Evolutionary conservation across 2,113 vertebrate species (phyloP).

Genomic region (Oreochromis spilurus): DNA sequence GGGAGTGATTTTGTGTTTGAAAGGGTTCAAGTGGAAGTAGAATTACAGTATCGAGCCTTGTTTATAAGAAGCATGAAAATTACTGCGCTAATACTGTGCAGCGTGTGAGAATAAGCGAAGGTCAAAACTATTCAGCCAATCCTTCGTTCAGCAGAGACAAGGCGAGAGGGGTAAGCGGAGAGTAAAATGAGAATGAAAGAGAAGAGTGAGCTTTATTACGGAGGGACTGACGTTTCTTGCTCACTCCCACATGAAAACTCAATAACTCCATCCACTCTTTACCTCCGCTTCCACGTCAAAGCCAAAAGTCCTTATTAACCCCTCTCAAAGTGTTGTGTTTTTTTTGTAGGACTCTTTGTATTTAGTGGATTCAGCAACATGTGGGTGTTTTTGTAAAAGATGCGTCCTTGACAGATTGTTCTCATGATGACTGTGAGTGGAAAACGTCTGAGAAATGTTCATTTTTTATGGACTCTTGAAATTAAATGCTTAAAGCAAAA

Average conservation of each 20-base stretch:
- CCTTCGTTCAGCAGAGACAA: background rate
- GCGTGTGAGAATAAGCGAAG: slow-evolving; percentile 12
- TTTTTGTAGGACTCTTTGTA: background rate
- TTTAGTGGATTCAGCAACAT: background rate
- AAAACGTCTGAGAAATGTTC: slow-evolving; percentile 31
- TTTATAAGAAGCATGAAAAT: slow-evolving; percentile 8
- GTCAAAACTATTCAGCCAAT: slow-evolving; percentile 6
- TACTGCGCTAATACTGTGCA: background rate
- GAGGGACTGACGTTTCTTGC: background rate
- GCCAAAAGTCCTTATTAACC: background rate
- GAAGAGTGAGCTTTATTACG: background rate
- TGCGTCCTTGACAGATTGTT: background rate
- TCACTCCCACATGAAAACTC: background rate
- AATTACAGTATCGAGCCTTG: background rate
- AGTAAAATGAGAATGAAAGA: background rate
- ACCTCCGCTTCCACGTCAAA: background rate
- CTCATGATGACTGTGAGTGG: background rate
- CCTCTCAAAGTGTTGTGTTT: background rate
- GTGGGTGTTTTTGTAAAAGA: background rate
- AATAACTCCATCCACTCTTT: background rate
- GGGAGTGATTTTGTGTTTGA: background rate
- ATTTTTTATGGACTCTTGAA: slow-evolving; percentile 43
- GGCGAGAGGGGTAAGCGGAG: background rate
- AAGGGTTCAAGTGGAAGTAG: slow-evolving; percentile 2
- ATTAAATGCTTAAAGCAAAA: slow-evolving; percentile 49